phyloP scores from a whole-genome alignment of 2,888 invertebrate genomes.

The Troides oblongomaculatus region DNA sequence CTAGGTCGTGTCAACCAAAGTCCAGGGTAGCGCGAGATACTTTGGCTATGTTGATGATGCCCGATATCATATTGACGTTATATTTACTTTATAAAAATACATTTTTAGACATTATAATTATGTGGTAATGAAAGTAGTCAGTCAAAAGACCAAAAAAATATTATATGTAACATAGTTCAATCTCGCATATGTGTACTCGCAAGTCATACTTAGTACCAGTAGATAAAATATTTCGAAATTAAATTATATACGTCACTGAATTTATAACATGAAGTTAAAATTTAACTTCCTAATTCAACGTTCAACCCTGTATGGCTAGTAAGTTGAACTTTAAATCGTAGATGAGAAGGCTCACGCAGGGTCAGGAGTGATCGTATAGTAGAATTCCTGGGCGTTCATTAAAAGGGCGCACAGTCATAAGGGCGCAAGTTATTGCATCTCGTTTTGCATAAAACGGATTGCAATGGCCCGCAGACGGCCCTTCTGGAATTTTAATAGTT shows the following conservation, averaged over 20 bases:
- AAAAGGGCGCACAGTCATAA: slow-evolving; percentile 52
- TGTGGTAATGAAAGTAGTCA: too few relatives aligned
- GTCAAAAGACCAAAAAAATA: too few relatives aligned
- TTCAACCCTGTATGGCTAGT: not conserved
- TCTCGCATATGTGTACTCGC: too few relatives aligned
- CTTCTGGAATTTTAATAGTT: slow-evolving; percentile 60
- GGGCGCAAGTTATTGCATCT: slow-evolving; percentile 55
- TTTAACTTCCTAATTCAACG: not conserved
- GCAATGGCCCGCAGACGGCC: slow-evolving; percentile 33
- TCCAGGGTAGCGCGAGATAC: too few relatives aligned
- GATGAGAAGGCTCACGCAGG: not conserved
- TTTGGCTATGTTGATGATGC: too few relatives aligned
- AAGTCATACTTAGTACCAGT: too few relatives aligned
- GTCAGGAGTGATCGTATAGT: not conserved
- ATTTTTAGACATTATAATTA: too few relatives aligned
- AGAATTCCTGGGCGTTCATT: slow-evolving; percentile 43
- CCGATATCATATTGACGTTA: too few relatives aligned
- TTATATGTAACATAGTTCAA: too few relatives aligned
- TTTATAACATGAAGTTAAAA: not conserved
- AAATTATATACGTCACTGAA: not conserved
- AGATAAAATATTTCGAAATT: not conserved
- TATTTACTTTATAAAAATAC: too few relatives aligned
- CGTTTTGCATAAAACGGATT: slow-evolving; percentile 68
- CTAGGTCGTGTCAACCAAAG: too few relatives aligned
- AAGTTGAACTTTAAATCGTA: not conserved